Evolutionary conservation across 2,888 invertebrate genomes (phyloP), one percentile per base, ranked within the genome.

Genomic region (Tinea trinotella): DNA sequence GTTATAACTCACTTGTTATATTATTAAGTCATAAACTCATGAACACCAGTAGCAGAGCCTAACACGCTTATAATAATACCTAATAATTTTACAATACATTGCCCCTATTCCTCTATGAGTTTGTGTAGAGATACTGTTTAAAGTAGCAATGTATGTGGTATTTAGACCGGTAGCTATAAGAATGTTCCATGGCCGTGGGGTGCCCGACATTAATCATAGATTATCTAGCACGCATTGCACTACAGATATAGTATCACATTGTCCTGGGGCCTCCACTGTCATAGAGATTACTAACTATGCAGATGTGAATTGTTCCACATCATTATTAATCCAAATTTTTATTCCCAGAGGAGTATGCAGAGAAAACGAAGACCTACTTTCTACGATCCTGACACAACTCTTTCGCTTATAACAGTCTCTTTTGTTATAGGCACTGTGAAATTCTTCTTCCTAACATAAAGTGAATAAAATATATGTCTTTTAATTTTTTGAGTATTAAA

Each of bases 181-280:
- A 12, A 18, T 48, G 48, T 7, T 48, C 18, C 7, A 7, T 18
- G 24, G 53, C 76, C 56, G 62, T 56, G 57, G 60, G 61, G 59
- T 64, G 64, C 61, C 62, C 60, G 57, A 59, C 78, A 77, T 76
- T 79, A 74, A 80, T 80, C 80, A 79, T 57, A 71, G 79, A 79
- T 80, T 77, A 78, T 70, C 60, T 62, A 24, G 24, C 50, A 50
- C 50, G 50, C 50, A 50, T 46, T 15, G 18, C 18, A 19, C 46
- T 46, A 17, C 2, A 72, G 71, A 72, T 71, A 67, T 70, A 59
- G 66, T 71, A 74, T 74, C 74, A 66, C 60, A 58, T 68, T 68
- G 70, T 71, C 64, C 68, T 62, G 73, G 74, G 46, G 46, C 46
- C 46, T 46, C 76, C 78, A 65, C 73, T 40, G 40, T 40, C 12